Evolutionary conservation across 2,888 invertebrate species (phyloP).

Genomic region (Cataglyphis albicans): DNA sequence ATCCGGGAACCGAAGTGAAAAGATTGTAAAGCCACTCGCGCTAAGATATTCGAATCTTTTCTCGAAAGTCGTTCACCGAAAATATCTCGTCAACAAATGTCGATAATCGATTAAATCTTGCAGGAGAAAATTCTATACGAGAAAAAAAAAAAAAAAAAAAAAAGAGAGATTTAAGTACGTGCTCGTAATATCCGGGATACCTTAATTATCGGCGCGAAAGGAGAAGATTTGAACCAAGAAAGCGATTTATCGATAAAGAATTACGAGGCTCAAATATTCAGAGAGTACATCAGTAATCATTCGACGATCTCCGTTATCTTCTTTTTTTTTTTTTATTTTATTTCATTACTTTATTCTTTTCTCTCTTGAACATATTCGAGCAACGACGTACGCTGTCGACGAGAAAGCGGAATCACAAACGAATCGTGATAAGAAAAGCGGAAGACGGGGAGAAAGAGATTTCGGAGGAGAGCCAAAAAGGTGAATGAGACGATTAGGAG

Average conservation of each 20-base stretch:
- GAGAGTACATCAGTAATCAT: neutral
- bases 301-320: neutral
- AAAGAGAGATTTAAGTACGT: neutral
- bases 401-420: slow-evolving; percentile 46
- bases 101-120: neutral
- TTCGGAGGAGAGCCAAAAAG: slow-evolving; percentile 22
- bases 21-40: neutral
- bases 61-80: neutral
- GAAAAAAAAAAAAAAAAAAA: neutral
- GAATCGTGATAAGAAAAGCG: slow-evolving; percentile 43
- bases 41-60: neutral
- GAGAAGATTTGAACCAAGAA: neutral
- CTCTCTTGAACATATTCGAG: slow-evolving; percentile 7
- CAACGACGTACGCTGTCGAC: slow-evolving; percentile 17
- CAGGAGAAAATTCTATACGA: neutral
- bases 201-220: neutral
- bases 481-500: slow-evolving; percentile 65
- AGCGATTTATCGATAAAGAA: neutral
- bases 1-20: slow-evolving; percentile 17
- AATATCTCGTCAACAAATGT: neutral
- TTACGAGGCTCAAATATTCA: neutral
- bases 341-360: neutral
- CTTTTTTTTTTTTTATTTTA: neutral
- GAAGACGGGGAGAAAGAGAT: slow-evolving; percentile 46
- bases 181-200: neutral